These are phyloP conservation scores for Ditylenchus weischeri DNA, from an alignment of 2,888 invertebrate genomes.

Conservation along the genomic window DNA sequence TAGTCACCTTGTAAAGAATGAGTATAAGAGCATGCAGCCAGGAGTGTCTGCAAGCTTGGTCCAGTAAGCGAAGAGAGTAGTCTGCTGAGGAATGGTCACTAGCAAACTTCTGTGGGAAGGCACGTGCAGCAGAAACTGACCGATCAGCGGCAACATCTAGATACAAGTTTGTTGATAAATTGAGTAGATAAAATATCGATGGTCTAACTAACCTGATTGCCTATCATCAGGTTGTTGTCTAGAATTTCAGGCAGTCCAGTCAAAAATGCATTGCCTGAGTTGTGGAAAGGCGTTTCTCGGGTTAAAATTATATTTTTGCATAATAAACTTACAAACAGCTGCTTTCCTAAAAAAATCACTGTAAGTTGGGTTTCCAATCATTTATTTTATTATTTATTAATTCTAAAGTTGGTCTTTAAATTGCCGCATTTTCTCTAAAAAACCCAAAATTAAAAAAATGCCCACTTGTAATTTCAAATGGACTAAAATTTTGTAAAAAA, in stretches of 20 bases:
- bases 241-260: conserved; percentile 80
- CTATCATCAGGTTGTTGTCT: conserved; percentile 89
- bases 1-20: conserved; percentile 82
- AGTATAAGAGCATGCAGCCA: conserved; percentile 91
- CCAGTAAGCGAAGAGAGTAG: conserved; percentile 81
- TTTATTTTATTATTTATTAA: no score
- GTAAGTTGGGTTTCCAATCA: no score
- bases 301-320: no score
- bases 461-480: no score
- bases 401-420: neutral
- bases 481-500: no score
- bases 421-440: neutral
- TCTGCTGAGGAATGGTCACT: conserved; percentile 68
- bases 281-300: conserved; percentile 68
- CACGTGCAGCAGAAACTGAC: conserved; percentile 76
- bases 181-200: neutral
- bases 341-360: conserved; percentile 14
- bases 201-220: conserved; percentile 67
- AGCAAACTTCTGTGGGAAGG: conserved; percentile 73
- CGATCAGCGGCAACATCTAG: conserved; percentile 76
- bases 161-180: no score
- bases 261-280: conserved; percentile 82
- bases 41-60: conserved; percentile 79
- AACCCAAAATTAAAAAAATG: no score
- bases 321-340: conserved; percentile 5